Percentiles rank a stretch among this genome's conserved stretches.
Conservation (phyloP, 2,888 invertebrate genomes). For the Eupithecia abbreviata region DNA sequence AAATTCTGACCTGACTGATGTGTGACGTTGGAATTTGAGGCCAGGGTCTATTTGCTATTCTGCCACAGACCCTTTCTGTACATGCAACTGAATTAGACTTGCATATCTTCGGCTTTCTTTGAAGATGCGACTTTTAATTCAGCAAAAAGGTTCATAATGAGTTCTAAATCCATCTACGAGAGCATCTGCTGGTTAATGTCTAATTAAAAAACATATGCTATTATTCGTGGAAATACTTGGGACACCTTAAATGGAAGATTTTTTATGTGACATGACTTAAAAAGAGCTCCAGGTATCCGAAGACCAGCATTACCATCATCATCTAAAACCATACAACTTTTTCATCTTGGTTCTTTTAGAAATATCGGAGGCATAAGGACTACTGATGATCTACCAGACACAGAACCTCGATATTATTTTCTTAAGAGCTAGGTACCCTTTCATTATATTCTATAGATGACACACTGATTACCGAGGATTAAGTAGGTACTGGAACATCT, state of each 20-base stretch:
- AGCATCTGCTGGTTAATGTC: conserved; percentile 26
- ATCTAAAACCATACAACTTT: background rate
- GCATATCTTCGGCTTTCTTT: conserved; percentile 38
- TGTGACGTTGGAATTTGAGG: conserved; percentile 60
- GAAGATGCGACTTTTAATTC: conserved; percentile 15
- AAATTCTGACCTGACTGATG: conserved; percentile 74
- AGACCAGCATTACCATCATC: background rate
- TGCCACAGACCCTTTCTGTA: conserved; percentile 8
- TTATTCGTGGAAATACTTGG: conserved; percentile 13
- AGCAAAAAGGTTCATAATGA: conserved; percentile 23
- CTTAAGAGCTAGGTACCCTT: too few species aligned
- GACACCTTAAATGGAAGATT: conserved; percentile 4
- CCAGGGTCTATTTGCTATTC: conserved; percentile 25
- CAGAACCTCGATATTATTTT: background rate
- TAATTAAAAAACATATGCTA: conserved; percentile 11
- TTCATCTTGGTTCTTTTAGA: too few species aligned
- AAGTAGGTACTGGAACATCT: too few species aligned
- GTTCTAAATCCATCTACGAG: conserved; percentile 23
- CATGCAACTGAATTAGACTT: conserved; percentile 10
- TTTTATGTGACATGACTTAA: background rate
- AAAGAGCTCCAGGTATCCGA: background rate
- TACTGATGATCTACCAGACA: too few species aligned
- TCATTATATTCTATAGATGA: too few species aligned
- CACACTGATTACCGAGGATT: too few species aligned
- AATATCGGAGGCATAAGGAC: too few species aligned